phyloP scores from a whole-genome alignment of 2,113 vertebrate genomes.

The Carassius carassius region DNA sequence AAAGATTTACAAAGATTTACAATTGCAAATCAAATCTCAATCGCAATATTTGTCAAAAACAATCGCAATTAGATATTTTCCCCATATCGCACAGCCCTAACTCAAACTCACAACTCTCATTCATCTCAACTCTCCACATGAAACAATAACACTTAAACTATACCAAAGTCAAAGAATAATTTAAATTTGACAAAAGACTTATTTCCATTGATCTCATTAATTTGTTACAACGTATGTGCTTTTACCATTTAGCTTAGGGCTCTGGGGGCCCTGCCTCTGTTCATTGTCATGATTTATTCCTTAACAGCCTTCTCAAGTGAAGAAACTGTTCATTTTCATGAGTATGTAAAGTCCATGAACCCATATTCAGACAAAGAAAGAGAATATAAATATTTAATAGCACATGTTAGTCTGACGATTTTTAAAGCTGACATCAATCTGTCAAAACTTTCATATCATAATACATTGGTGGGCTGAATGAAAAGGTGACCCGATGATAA shows the following conservation, averaged over 20 bases:
- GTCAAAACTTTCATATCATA: not conserved
- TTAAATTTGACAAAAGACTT: not conserved
- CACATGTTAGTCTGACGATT: constrained; percentile 2
- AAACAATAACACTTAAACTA: no score
- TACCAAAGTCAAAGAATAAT: no score
- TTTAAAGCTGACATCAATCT: constrained; percentile 5
- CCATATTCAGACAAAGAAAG: constrained; percentile 1
- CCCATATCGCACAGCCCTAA: no score
- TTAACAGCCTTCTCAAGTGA: not conserved
- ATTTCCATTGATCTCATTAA: not conserved
- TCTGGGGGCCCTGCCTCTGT: not conserved
- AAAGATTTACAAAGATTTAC: no score
- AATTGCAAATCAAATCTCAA: no score
- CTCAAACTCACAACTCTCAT: no score
- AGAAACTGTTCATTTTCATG: not conserved
- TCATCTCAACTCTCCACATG: no score
- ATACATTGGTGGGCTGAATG: not conserved
- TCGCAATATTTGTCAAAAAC: no score
- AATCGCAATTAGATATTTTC: no score
- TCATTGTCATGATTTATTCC: not conserved
- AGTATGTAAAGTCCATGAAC: not conserved
- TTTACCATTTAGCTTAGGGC: not conserved
- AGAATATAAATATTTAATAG: not conserved
- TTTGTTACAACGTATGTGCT: not conserved
- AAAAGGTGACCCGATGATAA: not conserved